Percentiles rank a stretch among this genome's conserved stretches.
Evolutionary conservation across 2,888 invertebrate genomes (phyloP).

Genomic region (Itoplectis maculator): DNA sequence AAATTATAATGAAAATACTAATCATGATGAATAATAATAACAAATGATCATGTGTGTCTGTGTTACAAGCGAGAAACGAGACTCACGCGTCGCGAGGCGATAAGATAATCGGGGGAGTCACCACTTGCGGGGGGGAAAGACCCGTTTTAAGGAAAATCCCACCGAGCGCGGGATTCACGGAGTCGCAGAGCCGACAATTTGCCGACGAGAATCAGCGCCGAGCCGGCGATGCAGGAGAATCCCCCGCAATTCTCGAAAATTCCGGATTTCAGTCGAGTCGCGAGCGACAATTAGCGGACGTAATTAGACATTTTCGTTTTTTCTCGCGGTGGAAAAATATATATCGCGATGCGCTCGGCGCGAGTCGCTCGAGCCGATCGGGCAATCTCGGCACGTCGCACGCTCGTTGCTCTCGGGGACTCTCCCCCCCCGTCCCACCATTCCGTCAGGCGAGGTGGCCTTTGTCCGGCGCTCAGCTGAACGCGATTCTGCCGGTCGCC

Average conservation of each 20-base stretch:
- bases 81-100: not conserved
- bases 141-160: conserved; percentile 25
- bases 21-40: not conserved
- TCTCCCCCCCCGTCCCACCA: too few species aligned
- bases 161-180: not conserved
- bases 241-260: not conserved
- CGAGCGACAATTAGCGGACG: too few species aligned
- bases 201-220: not conserved
- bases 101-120: conserved; percentile 32
- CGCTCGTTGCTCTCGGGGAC: too few species aligned
- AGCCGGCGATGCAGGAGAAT: not conserved
- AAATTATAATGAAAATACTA: not conserved
- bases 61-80: not conserved
- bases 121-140: conserved; percentile 11
- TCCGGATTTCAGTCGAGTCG: too few species aligned
- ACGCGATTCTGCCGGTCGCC: conserved; percentile 67
- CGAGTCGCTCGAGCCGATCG: not conserved
- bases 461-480: conserved; percentile 16
- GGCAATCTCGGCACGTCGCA: conserved; percentile 4
- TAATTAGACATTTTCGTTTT: too few species aligned
- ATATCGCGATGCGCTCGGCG: not conserved
- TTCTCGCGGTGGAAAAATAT: too few species aligned
- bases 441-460: not conserved
- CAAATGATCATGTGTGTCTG: conserved; percentile 4
- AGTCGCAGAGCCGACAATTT: not conserved